These are phyloP conservation scores for Clinocottus analis DNA, from an alignment of 2,113 vertebrate genomes.

Conservation along the genomic window DNA sequence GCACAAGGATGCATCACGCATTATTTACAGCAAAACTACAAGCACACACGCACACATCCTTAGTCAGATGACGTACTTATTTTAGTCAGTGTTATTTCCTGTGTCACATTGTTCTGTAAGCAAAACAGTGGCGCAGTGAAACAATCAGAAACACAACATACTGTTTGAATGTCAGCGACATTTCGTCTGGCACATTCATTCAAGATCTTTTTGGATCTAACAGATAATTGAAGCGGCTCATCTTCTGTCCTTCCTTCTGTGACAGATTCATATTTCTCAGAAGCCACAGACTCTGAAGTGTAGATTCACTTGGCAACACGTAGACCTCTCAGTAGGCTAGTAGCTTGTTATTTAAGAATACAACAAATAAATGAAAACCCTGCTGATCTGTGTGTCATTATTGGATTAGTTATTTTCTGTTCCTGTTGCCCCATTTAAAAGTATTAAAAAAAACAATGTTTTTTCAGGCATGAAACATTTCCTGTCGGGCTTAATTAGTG, in stretches of 20 bases:
- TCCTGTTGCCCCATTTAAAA: conserved; percentile 5
- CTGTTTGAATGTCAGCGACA: conserved; percentile 8
- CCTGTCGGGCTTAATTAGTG: conserved; percentile 35
- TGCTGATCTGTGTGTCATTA: neutral
- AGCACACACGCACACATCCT: neutral
- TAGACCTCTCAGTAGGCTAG: neutral
- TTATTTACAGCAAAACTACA: conserved; percentile 46
- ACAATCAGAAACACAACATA: conserved; percentile 1
- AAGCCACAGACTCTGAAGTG: no score
- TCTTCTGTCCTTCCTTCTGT: conserved; percentile 19
- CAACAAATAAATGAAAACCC: neutral
- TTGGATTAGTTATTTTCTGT: neutral
- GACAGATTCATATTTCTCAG: conserved; percentile 25
- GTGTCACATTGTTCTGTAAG: conserved; percentile 6
- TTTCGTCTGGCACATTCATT: conserved; percentile 21
- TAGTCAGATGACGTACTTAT: conserved; percentile 10
- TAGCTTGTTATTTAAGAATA: neutral
- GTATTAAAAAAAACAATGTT: neutral
- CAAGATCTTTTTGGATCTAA: conserved; percentile 21
- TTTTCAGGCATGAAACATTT: neutral
- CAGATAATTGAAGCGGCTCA: conserved; percentile 29
- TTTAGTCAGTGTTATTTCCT: conserved; percentile 24
- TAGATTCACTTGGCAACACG: neutral
- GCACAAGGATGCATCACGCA: conserved; percentile 21
- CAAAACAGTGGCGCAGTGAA: neutral